These are phyloP conservation scores for Aporrectodea caliginosa DNA, from an alignment of 1,140 invertebrate genomes.

Conservation along the genomic window DNA sequence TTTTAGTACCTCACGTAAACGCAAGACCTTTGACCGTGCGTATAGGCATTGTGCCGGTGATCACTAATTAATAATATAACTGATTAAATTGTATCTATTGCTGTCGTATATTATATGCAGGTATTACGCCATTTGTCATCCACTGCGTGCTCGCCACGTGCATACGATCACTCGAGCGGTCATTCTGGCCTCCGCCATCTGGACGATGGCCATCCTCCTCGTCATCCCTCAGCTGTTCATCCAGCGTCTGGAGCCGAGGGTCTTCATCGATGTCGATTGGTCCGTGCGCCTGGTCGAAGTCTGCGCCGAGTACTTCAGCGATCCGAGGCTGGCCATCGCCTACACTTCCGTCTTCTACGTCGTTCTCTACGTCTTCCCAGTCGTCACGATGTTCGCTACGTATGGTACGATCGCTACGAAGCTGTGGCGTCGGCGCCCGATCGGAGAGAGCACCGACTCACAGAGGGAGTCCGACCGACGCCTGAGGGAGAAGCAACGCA, in stretches of 20 bases:
- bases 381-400: conserved; percentile 41
- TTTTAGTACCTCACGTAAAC: too few species aligned
- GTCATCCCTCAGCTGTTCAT: conserved; percentile 41
- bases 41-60: too few species aligned
- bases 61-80: too few species aligned
- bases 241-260: conserved; percentile 35
- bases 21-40: too few species aligned
- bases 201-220: conserved; percentile 37
- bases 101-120: too few species aligned
- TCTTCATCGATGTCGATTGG: conserved; percentile 58
- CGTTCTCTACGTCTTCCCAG: conserved; percentile 41
- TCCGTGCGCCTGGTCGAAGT: conserved; percentile 68
- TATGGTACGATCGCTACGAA: conserved; percentile 41
- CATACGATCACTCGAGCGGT: conserved; percentile 37
- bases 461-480: conserved; percentile 32
- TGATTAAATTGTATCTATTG: too few species aligned
- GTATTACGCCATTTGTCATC: conserved; percentile 44
- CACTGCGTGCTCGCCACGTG: conserved; percentile 34
- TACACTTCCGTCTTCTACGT: conserved; percentile 63
- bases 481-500: conserved; percentile 23
- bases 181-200: conserved; percentile 36
- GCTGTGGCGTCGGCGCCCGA: conserved; percentile 42
- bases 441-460: conserved; percentile 36
- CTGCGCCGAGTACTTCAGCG: conserved; percentile 50
- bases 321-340: conserved; percentile 65